A percentile compares a stretch with the other conserved stretches of the same genome.
phyloP scores from a whole-genome alignment of 2,888 invertebrate genomes.

The Diloba caeruleocephala region DNA sequence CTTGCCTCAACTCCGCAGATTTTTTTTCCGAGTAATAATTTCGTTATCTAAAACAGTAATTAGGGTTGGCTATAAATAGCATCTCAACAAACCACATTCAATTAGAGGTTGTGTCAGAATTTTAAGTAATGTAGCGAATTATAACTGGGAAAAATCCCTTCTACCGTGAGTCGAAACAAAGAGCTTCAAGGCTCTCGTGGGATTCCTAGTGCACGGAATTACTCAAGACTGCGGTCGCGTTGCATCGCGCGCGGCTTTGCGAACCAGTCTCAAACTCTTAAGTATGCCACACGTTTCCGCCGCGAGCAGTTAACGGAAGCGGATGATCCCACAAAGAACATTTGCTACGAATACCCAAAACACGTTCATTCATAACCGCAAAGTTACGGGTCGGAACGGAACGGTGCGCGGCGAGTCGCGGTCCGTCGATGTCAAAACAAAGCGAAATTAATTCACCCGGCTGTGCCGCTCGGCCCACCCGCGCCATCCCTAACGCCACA shows the following conservation, averaged over 20 bases:
- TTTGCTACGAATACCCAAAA: slow-evolving; percentile 76
- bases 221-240: slow-evolving; percentile 74
- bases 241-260: slow-evolving; percentile 59
- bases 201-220: slow-evolving; percentile 68
- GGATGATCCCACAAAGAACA: slow-evolving; percentile 68
- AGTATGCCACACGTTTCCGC: slow-evolving; percentile 73
- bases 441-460: slow-evolving; percentile 65
- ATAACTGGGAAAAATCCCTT: slow-evolving; percentile 66
- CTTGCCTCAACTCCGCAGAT: no score
- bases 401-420: no score
- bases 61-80: slow-evolving; percentile 54
- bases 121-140: slow-evolving; percentile 60
- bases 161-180: slow-evolving; percentile 71
- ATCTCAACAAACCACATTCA: slow-evolving; percentile 65
- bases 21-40: no score
- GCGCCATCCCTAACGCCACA: slow-evolving; percentile 19
- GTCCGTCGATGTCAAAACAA: slow-evolving; percentile 66
- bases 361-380: slow-evolving; percentile 76
- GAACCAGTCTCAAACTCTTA: slow-evolving; percentile 41
- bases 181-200: slow-evolving; percentile 74
- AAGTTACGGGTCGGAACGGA: slow-evolving; percentile 72
- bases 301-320: slow-evolving; percentile 54
- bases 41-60: slow-evolving; percentile 38
- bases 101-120: slow-evolving; percentile 67
- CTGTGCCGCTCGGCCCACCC: slow-evolving; percentile 30